Evolutionary conservation across 2,113 vertebrate genomes (phyloP).

Genomic region (Gobius niger): DNA sequence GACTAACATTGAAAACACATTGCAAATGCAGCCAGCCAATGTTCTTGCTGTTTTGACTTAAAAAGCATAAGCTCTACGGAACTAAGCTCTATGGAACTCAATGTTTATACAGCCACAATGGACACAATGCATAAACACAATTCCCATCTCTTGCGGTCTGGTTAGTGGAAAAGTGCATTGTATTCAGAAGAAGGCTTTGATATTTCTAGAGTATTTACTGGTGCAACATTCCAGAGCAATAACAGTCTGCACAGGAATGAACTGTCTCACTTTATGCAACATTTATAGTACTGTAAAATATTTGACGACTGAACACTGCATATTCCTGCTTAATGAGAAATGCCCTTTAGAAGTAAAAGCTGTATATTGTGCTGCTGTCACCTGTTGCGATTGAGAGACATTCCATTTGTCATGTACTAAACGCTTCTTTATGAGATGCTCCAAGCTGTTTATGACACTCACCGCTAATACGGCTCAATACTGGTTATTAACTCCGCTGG

Average conservation of each 20-base stretch:
- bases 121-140: neutral
- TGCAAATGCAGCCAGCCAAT: too few species aligned
- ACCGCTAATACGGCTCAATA: slow-evolving; percentile 22
- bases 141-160: neutral
- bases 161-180: neutral
- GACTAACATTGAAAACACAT: too few species aligned
- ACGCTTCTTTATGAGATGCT: slow-evolving; percentile 13
- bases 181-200: neutral
- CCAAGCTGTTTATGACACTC: slow-evolving; percentile 25
- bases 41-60: too few species aligned
- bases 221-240: neutral
- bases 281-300: neutral
- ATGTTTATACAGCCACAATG: neutral
- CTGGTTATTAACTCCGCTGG: slow-evolving; percentile 30
- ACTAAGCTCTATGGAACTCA: neutral
- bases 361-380: neutral
- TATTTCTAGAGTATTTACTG: neutral
- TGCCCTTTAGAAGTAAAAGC: neutral
- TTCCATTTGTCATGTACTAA: slow-evolving; percentile 7
- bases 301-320: neutral
- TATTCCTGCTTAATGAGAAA: slow-evolving; percentile 3
- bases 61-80: too few species aligned
- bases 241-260: neutral
- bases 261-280: neutral
- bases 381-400: slow-evolving; percentile 1